These are phyloP conservation scores for Tribolium madens DNA, from an alignment of 1,140 invertebrate genomes.

Conservation along the genomic window DNA sequence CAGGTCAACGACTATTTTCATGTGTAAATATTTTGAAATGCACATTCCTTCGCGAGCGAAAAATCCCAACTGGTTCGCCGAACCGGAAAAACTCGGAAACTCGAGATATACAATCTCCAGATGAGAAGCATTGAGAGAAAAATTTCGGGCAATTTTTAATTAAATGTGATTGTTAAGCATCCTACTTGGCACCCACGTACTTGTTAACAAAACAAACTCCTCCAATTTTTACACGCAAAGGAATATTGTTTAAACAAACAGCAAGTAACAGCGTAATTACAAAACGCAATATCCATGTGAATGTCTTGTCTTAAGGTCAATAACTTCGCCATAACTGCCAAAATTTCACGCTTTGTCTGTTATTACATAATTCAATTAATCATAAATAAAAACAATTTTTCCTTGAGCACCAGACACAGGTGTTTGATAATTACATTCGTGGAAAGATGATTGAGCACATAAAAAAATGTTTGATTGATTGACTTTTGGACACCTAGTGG, in stretches of 20 bases:
- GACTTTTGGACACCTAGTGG: background rate
- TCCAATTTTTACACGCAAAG: background rate
- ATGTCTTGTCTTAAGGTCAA: slow-evolving; percentile 24
- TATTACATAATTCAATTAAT: slow-evolving; percentile 33
- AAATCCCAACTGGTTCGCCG: background rate
- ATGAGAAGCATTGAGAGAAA: background rate
- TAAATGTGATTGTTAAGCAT: background rate
- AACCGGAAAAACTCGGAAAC: slow-evolving; percentile 35
- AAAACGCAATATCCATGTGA: slow-evolving; percentile 22
- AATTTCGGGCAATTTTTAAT: background rate
- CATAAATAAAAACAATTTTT: slow-evolving; percentile 3
- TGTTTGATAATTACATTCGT: slow-evolving; percentile 7
- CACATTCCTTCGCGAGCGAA: background rate
- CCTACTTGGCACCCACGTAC: background rate
- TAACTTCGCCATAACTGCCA: slow-evolving; percentile 28
- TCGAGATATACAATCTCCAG: background rate
- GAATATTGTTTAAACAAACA: background rate
- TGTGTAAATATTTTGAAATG: slow-evolving; percentile 13
- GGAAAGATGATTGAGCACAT: background rate
- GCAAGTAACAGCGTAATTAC: background rate
- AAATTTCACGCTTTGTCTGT: slow-evolving; percentile 16
- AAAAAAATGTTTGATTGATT: background rate
- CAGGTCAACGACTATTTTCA: slow-evolving; percentile 11
- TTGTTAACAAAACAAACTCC: background rate
- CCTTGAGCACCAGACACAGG: slow-evolving; percentile 15